Evolutionary conservation across 2,113 vertebrate species (phyloP), one percentile per base, ranked within the genome.

Genomic region (Leptobrachium ailaonicum): DNA sequence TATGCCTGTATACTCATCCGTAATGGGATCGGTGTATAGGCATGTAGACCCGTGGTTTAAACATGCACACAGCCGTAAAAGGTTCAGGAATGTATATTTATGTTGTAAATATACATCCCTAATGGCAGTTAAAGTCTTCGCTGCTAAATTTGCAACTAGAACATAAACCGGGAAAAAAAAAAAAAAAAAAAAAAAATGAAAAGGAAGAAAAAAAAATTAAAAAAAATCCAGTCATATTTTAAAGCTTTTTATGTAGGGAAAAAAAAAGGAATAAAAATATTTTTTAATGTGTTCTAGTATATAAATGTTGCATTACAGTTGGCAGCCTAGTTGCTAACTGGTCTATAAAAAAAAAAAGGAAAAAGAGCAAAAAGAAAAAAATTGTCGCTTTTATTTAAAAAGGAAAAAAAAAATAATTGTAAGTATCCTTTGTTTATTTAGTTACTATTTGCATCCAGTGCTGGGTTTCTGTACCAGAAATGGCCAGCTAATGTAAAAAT

Each of bases 381-480:
- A 70, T 92, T 94, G 91, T 92, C 88, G 91, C 92, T 92, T 94
- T 89, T 93, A 93, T 93, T 94, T 93, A 92, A 94, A 91, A 90
- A 92, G 87, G 83, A 71, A 79, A 41, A 88, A 88, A 89, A 86
- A 88, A 88, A 91, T 86, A 92, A 91, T 94, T 32, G 20, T 32
- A 93, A 93, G 92, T 95, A 95, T 92, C 92, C 90, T 96, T 95
- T 93, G 92, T 93, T 92, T 94, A 93, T 94, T 92, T 90, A 91
- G 85, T 93, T 13, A 94, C 94, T 92, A 92, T 95, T 93, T 94
- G 92, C 87, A 90, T 90, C 92, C 88, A 85, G 72, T 85, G 91
- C 93, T 93, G 91, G 93, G 88, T 93, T 92, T 92, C 91, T 94
- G 91, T 94, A 93, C 91, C 92, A 94, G 92, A 95, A 92, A 90